A percentile compares a stretch with the other conserved stretches of the same genome.
Evolutionary conservation across 2,113 vertebrate genomes (phyloP).

Genomic region (Anser brachyrhynchus): DNA sequence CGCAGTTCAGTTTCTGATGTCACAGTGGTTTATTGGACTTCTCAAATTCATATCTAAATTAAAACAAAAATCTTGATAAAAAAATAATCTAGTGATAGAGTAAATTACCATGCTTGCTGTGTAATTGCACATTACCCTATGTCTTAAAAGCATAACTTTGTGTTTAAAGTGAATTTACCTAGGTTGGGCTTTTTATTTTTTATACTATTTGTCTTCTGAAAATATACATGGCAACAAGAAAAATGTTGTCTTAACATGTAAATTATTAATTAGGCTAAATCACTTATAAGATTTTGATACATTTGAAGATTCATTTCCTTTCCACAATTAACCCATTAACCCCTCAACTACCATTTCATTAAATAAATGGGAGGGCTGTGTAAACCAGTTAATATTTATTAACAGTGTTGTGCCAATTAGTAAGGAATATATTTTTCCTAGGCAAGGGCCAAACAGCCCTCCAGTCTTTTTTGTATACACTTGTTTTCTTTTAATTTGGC

Average conservation of each 20-base stretch:
- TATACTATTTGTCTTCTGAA: not conserved
- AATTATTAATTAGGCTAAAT: conserved; percentile 58
- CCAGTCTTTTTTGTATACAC: not conserved
- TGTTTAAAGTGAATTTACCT: not conserved
- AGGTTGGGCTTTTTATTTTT: not conserved
- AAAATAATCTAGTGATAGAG: not conserved
- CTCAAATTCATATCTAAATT: not conserved
- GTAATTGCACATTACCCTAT: not conserved
- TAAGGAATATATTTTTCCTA: conserved; percentile 44
- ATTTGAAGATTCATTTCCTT: conserved; percentile 37
- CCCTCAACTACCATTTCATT: conserved; percentile 42
- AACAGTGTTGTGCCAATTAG: conserved; percentile 40
- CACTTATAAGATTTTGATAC: conserved; percentile 24
- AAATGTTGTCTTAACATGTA: not conserved
- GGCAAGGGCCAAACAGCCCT: conserved; percentile 14
- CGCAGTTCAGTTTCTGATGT: not conserved
- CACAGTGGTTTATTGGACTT: not conserved
- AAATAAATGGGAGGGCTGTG: conserved; percentile 18
- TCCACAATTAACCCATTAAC: conserved; percentile 68
- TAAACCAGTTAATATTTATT: conserved; percentile 59
- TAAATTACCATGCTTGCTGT: not conserved
- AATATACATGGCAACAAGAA: not conserved
- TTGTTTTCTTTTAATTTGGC: conserved; percentile 52
- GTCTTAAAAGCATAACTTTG: not conserved
- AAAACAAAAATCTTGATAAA: not conserved